These are phyloP conservation scores for Lagenorhynchus albirostris DNA, from an alignment of 2,113 vertebrate species.

Conservation along the genomic window DNA sequence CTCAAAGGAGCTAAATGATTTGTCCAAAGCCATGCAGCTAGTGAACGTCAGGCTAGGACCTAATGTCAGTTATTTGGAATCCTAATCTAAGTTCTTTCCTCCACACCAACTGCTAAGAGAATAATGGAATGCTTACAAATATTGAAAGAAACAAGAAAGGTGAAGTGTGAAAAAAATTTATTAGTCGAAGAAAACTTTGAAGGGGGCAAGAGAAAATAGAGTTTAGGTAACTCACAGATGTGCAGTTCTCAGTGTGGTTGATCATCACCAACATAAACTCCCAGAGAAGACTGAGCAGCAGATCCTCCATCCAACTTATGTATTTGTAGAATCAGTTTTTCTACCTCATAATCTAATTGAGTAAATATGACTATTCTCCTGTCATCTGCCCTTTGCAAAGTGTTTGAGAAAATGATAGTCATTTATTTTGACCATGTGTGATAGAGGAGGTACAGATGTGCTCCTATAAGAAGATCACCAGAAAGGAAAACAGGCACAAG, in stretches of 20 bases:
- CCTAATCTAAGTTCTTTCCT: background rate
- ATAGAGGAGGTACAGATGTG: background rate
- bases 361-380: background rate
- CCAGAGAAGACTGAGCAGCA: background rate
- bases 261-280: background rate
- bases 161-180: background rate
- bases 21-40: background rate
- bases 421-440: background rate
- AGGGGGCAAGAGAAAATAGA: background rate
- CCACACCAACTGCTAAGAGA: background rate
- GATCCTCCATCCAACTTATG: background rate
- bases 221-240: background rate
- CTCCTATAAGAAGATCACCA: background rate
- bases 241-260: background rate
- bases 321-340: background rate
- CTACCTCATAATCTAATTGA: background rate
- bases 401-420: background rate
- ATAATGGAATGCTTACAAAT: background rate
- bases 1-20: background rate
- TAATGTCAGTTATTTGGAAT: background rate
- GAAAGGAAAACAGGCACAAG: background rate
- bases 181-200: background rate
- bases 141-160: background rate
- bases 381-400: background rate
- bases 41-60: background rate